Evolutionary conservation across 2,113 vertebrate species (phyloP), one percentile per base, ranked within the genome.

Genomic region (Asarcornis scutulata): DNA sequence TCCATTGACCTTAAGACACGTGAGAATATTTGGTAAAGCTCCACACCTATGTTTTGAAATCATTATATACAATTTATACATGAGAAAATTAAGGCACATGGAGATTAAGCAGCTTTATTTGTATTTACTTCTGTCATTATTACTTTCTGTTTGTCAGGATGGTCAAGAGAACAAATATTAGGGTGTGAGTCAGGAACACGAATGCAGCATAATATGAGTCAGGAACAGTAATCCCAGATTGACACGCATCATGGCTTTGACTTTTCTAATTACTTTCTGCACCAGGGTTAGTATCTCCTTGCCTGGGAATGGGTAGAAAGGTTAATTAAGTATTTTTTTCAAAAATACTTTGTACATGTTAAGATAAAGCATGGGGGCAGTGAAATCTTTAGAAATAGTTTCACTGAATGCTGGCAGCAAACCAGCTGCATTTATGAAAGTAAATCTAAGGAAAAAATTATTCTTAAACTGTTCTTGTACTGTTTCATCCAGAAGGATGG

Each of bases 41-140:
- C 73, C 27, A 59, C 80, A 31, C 77, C 60, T 78, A 1, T 84
- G 46, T 96, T 95, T 94, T 92, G 81, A 75, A 71, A 81, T 72
- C 50, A 75, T 89, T 91, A 55, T 44, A 27, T 74, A 50, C 60
- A 71, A 31, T 89, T 92, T 75, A 27, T 60, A 67, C n/a, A 1
- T 21, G 56, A 71, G 64, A 48, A 91, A 71, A 92, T 81, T 55
- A 83, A 89, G 59, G 59, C 23, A 31, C 7, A 1, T 27, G 46
- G 32, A 81, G 46, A 86, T 81, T 48, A 89, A 84, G 52, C 60
- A 69, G 53, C 56, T 91, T 81, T 91, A 46, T 73, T 90, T 80
- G 17, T 73, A 7, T 71, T 90, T 93, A 77, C 29, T 76, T 64
- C 56, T 91, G 40, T 74, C 77, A n/a, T 86, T 44, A 74, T 29